Base-by-base conservation (phyloP, 2,113 vertebrate species). In the Pampusana beccarii region DNA sequence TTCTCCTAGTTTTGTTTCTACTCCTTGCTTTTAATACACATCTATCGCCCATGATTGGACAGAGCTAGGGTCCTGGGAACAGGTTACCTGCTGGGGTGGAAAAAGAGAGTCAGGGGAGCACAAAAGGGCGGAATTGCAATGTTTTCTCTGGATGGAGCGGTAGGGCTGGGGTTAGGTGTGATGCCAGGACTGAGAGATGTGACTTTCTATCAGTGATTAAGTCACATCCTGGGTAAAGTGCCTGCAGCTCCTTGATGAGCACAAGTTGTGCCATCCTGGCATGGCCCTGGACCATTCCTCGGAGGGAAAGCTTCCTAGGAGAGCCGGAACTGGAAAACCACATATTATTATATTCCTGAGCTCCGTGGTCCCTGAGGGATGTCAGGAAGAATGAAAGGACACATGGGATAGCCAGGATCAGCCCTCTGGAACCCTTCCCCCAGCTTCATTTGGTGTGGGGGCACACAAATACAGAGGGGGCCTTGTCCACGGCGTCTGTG, bases 41-140 rank as follows among this genome's bases (percentile, higher is more conserved):
- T 33, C 57, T 34, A 1, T 36, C 16, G 50, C 19, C 8, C 9
- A 1, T 0, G 2, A 9, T 2, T 28, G 58, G 79, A 75, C 0
- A 1, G n/a, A 60, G 69, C 57, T 65, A 42, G 56, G 3, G 0
- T 6, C n/a, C 54, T 16, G 24, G 38, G 84, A 7, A 19, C 16
- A 8, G 46, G 29, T 57, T 88, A 69, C 50, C 34, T 31, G 36
- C 71, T 46, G 65, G 34, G 28, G 6, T 34, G 19, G 42, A 21
- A 24, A 20, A 58, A 20, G 28, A n/a, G 57, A 40, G 31, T 9
- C 33, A 51, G 16, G 50, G 54, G 44, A 92, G 61, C 38, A 50
- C 33, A 34, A 26, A 90, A 64, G 19, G 46, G 40, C 28, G 34
- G 46, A 53, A 42, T 2, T 15, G 8, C 24, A 23, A 13, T 23